A percentile compares a stretch with the other conserved stretches of the same genome.
Evolutionary conservation across 2,888 invertebrate species (phyloP).

Genomic region (Nephrotoma flavescens): DNA sequence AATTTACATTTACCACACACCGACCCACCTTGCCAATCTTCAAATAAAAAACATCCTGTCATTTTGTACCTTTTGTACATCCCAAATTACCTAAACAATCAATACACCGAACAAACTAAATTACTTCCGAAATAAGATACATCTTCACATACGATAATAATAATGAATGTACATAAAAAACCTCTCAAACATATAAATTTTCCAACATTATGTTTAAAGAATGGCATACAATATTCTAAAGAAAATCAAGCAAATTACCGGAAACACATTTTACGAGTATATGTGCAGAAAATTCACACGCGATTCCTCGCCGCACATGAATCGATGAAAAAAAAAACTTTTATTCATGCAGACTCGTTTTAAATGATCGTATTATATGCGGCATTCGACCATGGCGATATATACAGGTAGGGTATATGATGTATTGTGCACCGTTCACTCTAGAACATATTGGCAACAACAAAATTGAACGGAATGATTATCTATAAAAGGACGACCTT

Average conservation of each 20-base stretch:
- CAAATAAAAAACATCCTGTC: neutral
- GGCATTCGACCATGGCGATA: neutral
- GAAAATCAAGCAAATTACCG: neutral
- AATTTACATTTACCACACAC: too few relatives aligned
- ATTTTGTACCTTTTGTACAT: neutral
- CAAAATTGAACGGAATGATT: neutral
- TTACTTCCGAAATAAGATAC: neutral
- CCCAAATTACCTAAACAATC: neutral
- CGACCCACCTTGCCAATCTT: neutral
- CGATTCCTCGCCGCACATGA: neutral
- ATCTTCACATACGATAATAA: neutral
- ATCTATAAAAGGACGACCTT: neutral
- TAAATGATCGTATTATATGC: neutral
- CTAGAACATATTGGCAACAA: neutral
- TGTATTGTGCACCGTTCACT: neutral
- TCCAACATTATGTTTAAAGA: neutral
- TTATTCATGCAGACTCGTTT: neutral
- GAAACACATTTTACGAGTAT: neutral
- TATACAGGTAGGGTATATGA: neutral
- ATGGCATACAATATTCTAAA: neutral
- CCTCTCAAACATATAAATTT: neutral
- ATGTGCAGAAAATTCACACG: neutral
- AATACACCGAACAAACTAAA: neutral
- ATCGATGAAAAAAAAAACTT: neutral
- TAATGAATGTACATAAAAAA: neutral